A percentile compares a stretch with the other conserved stretches of the same genome.
phyloP scores from a whole-genome alignment of 2,113 vertebrate species.

The Crotalus viridis region DNA sequence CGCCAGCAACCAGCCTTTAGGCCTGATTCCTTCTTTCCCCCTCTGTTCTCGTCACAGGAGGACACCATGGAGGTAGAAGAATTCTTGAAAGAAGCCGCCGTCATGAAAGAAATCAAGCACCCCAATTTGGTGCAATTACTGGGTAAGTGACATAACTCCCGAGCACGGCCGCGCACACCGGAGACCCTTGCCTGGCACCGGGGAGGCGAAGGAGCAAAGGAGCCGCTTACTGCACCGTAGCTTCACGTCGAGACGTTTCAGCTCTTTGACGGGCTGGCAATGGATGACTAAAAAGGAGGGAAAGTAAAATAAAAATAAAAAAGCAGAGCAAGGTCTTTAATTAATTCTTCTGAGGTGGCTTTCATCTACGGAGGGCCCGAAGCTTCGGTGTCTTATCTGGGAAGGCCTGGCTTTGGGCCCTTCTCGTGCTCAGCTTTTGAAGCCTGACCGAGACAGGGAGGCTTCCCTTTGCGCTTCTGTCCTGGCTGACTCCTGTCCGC shows the following conservation, averaged over 20 bases:
- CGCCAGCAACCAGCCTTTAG: neutral
- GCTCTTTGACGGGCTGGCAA: constrained; percentile 47
- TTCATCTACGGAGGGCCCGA: constrained; percentile 40
- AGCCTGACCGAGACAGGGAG: too few relatives aligned
- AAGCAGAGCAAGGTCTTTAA: constrained; percentile 48
- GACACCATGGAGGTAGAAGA: constrained; percentile 99
- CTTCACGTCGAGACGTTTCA: constrained; percentile 39
- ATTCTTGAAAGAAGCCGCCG: constrained; percentile 95
- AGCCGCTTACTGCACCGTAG: constrained; percentile 32
- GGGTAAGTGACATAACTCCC: constrained; percentile 73
- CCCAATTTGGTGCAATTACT: constrained; percentile 96
- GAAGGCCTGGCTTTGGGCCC: neutral
- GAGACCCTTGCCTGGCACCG: constrained; percentile 33
- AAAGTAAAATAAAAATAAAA: neutral
- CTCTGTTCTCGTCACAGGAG: constrained; percentile 75
- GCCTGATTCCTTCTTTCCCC: neutral
- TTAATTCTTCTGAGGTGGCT: constrained; percentile 30
- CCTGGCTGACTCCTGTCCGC: neutral
- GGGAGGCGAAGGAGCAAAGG: constrained; percentile 41
- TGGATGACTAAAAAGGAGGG: neutral
- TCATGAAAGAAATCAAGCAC: constrained; percentile 99
- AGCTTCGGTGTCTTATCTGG: constrained; percentile 37
- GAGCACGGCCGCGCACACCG: constrained; percentile 38
- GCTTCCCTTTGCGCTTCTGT: neutral
- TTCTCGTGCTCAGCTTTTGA: neutral